These are phyloP conservation scores for Rhyacichthys aspro DNA, from an alignment of 2,797 vertebrate genomes.

Conservation along the genomic window DNA sequence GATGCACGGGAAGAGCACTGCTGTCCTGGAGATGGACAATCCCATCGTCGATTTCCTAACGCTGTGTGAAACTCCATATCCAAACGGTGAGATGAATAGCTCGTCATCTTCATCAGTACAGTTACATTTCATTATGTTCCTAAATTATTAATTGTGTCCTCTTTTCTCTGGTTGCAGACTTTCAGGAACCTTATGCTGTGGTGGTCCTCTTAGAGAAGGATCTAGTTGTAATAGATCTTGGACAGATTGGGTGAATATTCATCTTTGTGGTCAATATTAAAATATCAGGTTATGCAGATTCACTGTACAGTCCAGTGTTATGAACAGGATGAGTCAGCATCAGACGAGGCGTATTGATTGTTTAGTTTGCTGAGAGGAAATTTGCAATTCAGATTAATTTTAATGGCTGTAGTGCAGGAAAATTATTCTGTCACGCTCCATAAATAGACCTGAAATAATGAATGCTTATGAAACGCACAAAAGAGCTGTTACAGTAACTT, in stretches of 20 bases:
- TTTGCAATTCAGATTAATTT: slow-evolving; percentile 11
- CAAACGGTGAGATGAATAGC: slow-evolving; percentile 84
- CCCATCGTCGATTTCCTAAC: slow-evolving; percentile 97
- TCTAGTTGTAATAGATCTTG: slow-evolving; percentile 96
- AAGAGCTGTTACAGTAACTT: background rate
- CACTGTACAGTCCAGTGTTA: background rate
- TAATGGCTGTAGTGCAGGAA: background rate
- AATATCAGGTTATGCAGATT: background rate
- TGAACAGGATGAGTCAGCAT: background rate
- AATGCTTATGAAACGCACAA: background rate
- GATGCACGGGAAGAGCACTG: slow-evolving; percentile 98
- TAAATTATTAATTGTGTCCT: slow-evolving; percentile 16
- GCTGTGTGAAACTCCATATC: slow-evolving; percentile 98
- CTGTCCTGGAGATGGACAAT: slow-evolving; percentile 99
- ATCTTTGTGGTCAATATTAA: background rate
- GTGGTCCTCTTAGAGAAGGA: slow-evolving; percentile 97
- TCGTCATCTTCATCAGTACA: background rate
- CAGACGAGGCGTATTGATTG: background rate
- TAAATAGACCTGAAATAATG: background rate
- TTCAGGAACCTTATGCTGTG: slow-evolving; percentile 98
- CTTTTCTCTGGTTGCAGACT: slow-evolving; percentile 83
- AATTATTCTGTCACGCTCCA: background rate
- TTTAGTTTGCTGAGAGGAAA: background rate
- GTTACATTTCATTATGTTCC: background rate
- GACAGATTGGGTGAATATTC: slow-evolving; percentile 93